Conservation (phyloP, 2,113 vertebrate genomes). For the Pluvialis apricaria region DNA sequence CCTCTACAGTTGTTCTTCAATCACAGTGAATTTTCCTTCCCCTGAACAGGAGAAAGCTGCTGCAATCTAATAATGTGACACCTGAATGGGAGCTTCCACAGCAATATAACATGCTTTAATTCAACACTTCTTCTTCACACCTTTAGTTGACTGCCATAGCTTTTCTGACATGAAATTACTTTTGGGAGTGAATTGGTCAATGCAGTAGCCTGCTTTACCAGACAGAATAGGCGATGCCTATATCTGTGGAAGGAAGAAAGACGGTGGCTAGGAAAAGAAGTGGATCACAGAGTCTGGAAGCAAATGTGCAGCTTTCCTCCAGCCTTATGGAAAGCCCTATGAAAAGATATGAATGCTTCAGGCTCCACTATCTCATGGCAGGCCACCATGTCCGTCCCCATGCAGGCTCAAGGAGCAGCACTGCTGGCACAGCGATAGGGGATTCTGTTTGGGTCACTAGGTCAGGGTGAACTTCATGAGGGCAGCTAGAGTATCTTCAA, state of each 20-base stretch:
- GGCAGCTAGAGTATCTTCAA: not conserved
- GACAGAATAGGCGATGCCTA: not conserved
- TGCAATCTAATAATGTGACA: not conserved
- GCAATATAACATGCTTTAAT: not conserved
- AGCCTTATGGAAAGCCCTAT: not conserved
- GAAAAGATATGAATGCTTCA: not conserved
- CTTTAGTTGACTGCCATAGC: not conserved
- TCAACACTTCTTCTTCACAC: not conserved
- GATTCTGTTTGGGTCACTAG: not conserved
- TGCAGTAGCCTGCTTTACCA: not conserved
- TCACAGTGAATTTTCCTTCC: not conserved
- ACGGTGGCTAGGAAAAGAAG: not conserved
- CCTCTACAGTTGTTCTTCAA: not conserved
- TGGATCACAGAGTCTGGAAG: not conserved
- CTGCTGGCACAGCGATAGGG: not conserved
- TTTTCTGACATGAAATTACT: not conserved
- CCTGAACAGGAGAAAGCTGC: not conserved
- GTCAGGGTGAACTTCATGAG: constrained; percentile 19
- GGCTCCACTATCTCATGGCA: not conserved
- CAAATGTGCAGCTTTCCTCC: not conserved
- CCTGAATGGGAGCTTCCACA: not conserved
- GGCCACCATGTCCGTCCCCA: rapidly evolving
- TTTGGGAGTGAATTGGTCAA: not conserved
- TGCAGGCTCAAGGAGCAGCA: not conserved
- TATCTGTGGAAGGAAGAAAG: not conserved